These are phyloP conservation scores for Petroica traversi DNA, from an alignment of 2,113 vertebrate species.

Conservation along the genomic window DNA sequence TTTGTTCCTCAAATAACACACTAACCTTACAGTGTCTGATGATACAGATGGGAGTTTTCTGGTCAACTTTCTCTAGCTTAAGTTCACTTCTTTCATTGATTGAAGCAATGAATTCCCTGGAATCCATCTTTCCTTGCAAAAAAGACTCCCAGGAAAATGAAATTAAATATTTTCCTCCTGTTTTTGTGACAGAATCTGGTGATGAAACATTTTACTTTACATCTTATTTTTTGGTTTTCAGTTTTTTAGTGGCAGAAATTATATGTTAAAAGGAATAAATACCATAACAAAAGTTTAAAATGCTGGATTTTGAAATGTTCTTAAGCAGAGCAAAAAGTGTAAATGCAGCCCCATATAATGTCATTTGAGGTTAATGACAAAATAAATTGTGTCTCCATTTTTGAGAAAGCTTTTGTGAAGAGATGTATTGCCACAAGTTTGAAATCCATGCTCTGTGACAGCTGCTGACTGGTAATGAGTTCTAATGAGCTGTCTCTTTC, in stretches of 20 bases:
- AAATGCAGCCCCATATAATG: constrained; percentile 36
- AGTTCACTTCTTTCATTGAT: neutral
- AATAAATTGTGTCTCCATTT: constrained; percentile 67
- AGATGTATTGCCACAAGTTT: constrained; percentile 59
- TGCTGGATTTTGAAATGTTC: constrained; percentile 59
- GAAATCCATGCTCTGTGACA: constrained; percentile 69
- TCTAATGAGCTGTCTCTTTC: constrained; percentile 73
- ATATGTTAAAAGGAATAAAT: neutral
- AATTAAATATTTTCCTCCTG: neutral
- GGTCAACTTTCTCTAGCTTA: neutral
- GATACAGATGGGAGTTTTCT: neutral
- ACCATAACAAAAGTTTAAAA: constrained; percentile 44
- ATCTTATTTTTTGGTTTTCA: neutral
- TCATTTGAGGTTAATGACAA: constrained; percentile 67
- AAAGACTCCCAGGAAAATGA: neutral
- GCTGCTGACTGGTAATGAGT: constrained; percentile 72
- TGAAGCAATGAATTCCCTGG: neutral
- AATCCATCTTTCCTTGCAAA: neutral
- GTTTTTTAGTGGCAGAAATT: neutral
- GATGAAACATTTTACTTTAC: neutral
- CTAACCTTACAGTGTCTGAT: neutral
- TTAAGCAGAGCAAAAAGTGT: constrained; percentile 49
- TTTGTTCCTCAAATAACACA: neutral
- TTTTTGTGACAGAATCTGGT: neutral
- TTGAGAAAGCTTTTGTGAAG: constrained; percentile 61